A percentile compares a stretch with the other conserved stretches of the same genome.
Conservation (phyloP, 2,797 vertebrate genomes). For the Hippocampus kuda region DNA sequence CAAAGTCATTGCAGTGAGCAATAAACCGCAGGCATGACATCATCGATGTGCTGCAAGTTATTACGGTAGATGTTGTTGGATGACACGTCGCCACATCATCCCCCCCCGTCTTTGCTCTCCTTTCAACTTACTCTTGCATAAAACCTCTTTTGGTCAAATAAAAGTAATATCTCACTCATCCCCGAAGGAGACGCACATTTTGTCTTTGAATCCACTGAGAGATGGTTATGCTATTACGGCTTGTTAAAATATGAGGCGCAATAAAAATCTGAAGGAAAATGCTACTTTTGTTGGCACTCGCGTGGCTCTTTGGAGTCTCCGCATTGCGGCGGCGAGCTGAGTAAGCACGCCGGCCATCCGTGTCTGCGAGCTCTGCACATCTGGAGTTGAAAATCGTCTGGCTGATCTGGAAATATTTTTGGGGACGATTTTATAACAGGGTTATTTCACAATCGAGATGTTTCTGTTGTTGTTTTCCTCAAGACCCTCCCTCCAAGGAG, state of each 20-base stretch:
- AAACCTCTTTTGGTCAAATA: background rate
- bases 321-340: slow-evolving; percentile 1
- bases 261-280: slow-evolving; percentile 4
- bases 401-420: slow-evolving; percentile 27
- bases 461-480: slow-evolving; percentile 11
- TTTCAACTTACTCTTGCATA: background rate
- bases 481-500: slow-evolving; percentile 89
- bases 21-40: background rate
- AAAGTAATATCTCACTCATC: background rate
- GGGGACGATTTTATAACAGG: background rate
- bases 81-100: background rate
- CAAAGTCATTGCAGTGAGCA: background rate
- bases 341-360: slow-evolving; percentile 14
- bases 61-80: background rate
- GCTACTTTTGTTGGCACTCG: background rate
- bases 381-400: slow-evolving; percentile 46
- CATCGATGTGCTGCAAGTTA: background rate
- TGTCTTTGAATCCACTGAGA: background rate
- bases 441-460: background rate
- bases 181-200: background rate
- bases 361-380: slow-evolving; percentile 48
- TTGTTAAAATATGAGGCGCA: background rate
- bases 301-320: background rate
- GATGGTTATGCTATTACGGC: background rate
- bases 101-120: background rate